A percentile compares a stretch with the other conserved stretches of the same genome.
Evolutionary conservation across 2,888 invertebrate species (phyloP).

Genomic region (Protodeltote pygarga): DNA sequence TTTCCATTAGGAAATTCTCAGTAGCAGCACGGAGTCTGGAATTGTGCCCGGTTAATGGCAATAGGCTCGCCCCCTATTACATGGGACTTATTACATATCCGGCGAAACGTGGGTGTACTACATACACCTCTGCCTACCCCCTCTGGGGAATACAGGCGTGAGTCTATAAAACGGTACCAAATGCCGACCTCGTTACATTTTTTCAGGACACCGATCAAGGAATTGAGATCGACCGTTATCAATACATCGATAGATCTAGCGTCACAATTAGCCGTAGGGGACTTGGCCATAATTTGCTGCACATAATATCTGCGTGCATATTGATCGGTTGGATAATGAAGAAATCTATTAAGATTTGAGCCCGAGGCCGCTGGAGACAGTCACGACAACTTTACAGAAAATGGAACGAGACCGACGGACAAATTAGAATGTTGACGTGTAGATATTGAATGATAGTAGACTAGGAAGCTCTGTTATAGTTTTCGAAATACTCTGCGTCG

Average conservation of each 20-base stretch:
- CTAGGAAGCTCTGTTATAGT: slow-evolving; percentile 19
- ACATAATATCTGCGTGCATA: slow-evolving; percentile 51
- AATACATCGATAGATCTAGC: slow-evolving; percentile 37
- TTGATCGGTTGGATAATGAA: slow-evolving; percentile 57
- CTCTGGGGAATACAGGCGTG: too few species aligned
- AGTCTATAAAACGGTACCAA: not conserved
- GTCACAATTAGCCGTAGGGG: slow-evolving; percentile 53
- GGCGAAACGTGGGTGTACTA: too few species aligned
- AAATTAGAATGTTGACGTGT: slow-evolving; percentile 49
- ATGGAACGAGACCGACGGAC: slow-evolving; percentile 47
- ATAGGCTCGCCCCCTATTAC: too few species aligned
- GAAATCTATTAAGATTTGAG: slow-evolving; percentile 59
- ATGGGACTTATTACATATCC: too few species aligned
- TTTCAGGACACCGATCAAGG: slow-evolving; percentile 14
- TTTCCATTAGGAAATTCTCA: too few species aligned
- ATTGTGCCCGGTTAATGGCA: too few species aligned
- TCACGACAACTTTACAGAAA: slow-evolving; percentile 43
- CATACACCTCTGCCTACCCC: too few species aligned
- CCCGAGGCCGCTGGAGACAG: slow-evolving; percentile 37
- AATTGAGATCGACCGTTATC: slow-evolving; percentile 45
- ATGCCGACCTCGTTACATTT: slow-evolving; percentile 2
- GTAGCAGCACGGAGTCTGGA: too few species aligned
- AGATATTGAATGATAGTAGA: slow-evolving; percentile 29
- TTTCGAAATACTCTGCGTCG: slow-evolving; percentile 20
- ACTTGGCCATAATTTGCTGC: slow-evolving; percentile 46